These are phyloP conservation scores for Caerostris extrusa DNA, from an alignment of 1,140 invertebrate species.

Conservation along the genomic window DNA sequence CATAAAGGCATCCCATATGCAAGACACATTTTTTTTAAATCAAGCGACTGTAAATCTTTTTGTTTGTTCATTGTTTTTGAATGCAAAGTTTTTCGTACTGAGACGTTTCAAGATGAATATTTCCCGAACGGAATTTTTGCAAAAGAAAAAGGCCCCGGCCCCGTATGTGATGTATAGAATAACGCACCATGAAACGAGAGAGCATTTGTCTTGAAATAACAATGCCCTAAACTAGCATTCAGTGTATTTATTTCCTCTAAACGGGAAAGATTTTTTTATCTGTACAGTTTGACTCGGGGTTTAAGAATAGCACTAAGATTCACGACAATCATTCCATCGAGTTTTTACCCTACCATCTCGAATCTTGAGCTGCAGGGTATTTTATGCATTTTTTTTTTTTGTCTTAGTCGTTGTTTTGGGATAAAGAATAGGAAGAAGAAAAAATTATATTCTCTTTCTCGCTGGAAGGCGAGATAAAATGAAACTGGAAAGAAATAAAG, in stretches of 20 bases:
- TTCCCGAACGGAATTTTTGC: constrained; percentile 1
- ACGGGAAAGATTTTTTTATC: constrained; percentile 30
- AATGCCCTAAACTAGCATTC: constrained; percentile 57
- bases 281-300: neutral
- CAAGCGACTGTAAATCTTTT: neutral
- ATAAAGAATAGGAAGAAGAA: neutral
- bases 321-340: constrained; percentile 62
- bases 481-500: neutral
- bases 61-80: constrained; percentile 1
- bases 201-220: constrained; percentile 67
- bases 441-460: constrained; percentile 5
- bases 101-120: constrained; percentile 45
- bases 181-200: constrained; percentile 61
- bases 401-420: neutral
- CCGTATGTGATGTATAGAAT: constrained; percentile 39
- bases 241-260: constrained; percentile 60
- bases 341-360: constrained; percentile 33
- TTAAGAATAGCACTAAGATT: constrained; percentile 54
- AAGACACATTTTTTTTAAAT: neutral
- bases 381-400: too few species aligned
- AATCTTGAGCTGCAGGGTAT: neutral
- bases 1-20: neutral
- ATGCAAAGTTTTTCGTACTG: neutral
- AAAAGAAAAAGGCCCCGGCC: constrained; percentile 4
- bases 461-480: constrained; percentile 38